phyloP scores from a whole-genome alignment of 2,797 vertebrate species.

The Parauchenoglanis punctatus region DNA sequence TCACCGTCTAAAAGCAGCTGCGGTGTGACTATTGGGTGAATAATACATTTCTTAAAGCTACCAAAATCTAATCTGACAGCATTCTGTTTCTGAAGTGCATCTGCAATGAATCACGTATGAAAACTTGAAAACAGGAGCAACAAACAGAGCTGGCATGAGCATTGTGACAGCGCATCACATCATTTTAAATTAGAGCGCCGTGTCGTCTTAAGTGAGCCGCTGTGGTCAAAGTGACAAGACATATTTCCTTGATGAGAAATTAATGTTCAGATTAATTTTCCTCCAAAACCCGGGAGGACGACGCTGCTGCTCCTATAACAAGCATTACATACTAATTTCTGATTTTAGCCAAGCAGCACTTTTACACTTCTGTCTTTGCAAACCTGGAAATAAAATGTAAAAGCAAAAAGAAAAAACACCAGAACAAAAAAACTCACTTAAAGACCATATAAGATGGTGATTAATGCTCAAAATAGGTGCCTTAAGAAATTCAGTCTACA shows the following conservation, averaged over 20 bases:
- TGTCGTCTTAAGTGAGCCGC: conserved; percentile 34
- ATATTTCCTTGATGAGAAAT: conserved; percentile 38
- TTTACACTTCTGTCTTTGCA: background rate
- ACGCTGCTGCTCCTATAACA: background rate
- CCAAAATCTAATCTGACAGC: conserved; percentile 39
- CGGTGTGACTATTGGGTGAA: conserved; percentile 37
- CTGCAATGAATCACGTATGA: conserved; percentile 18
- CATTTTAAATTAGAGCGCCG: conserved; percentile 19
- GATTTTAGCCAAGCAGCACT: conserved; percentile 14
- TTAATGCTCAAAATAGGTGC: background rate
- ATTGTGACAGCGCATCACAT: background rate
- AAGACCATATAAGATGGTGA: background rate
- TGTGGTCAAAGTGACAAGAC: conserved; percentile 29
- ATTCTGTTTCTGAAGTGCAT: conserved; percentile 20
- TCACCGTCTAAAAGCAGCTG: conserved; percentile 23
- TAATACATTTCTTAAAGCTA: conserved; percentile 39
- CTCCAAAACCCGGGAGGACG: conserved; percentile 4
- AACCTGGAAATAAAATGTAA: background rate
- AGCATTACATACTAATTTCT: conserved; percentile 26
- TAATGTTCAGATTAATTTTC: conserved; percentile 34
- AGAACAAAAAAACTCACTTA: background rate
- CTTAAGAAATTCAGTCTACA: background rate
- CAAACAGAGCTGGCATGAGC: conserved; percentile 11
- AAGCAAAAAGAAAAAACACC: background rate
- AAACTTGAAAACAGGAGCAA: background rate